Evolutionary conservation across 2,888 invertebrate genomes (phyloP).

Genomic region (Mythimna impura): DNA sequence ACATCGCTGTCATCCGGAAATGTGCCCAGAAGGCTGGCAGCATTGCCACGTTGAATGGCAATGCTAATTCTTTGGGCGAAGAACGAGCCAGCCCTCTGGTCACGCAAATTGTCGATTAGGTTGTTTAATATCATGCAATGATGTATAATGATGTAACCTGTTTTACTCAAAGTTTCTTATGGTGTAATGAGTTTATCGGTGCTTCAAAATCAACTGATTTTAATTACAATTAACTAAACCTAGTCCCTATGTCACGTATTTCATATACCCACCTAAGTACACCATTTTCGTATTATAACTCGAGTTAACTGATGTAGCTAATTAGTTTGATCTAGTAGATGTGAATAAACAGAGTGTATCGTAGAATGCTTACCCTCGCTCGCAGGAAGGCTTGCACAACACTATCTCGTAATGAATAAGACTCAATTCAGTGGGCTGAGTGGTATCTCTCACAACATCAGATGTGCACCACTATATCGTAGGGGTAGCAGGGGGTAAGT

Average conservation of each 20-base stretch:
- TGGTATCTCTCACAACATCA: slow-evolving; percentile 79
- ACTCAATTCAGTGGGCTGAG: slow-evolving; percentile 73
- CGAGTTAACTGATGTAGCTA: slow-evolving; percentile 61
- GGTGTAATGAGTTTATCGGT: too few species aligned
- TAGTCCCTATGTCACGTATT: neutral
- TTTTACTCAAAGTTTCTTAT: neutral
- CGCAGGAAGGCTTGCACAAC: slow-evolving; percentile 67
- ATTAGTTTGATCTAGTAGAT: slow-evolving; percentile 61
- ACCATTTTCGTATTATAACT: slow-evolving; percentile 43
- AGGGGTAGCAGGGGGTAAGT: slow-evolving; percentile 61
- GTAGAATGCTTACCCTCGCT: slow-evolving; percentile 60
- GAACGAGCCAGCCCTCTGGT: too few species aligned
- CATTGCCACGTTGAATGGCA: too few species aligned
- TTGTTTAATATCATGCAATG: neutral
- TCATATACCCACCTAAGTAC: neutral
- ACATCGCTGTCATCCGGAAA: too few species aligned
- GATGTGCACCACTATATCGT: slow-evolving; percentile 79
- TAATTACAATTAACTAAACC: slow-evolving; percentile 3
- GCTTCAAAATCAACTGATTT: neutral
- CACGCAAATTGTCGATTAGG: too few species aligned
- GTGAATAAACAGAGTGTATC: slow-evolving; percentile 57
- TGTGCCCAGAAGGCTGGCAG: too few species aligned
- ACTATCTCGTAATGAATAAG: slow-evolving; percentile 79
- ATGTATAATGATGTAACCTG: neutral
- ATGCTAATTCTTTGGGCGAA: too few species aligned